A percentile compares a stretch with the other conserved stretches of the same genome.
These are phyloP conservation scores for Felis catus DNA, from an alignment of 2,113 vertebrate species.

Conservation along the genomic window DNA sequence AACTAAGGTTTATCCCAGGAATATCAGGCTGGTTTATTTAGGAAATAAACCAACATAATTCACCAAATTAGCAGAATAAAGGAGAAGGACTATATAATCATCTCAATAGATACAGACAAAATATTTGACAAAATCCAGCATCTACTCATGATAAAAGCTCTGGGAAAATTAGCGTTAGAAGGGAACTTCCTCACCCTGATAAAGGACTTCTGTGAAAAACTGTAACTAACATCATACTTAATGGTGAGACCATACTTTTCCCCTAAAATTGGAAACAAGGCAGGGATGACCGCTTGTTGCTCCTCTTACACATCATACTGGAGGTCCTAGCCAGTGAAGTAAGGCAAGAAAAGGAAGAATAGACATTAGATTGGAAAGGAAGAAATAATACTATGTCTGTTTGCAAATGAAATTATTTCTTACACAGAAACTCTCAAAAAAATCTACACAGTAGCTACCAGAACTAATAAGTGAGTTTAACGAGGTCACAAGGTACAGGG, in stretches of 20 bases:
- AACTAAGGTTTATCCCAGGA: background rate
- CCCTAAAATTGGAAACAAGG: background rate
- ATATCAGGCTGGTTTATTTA: background rate
- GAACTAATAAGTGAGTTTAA: background rate
- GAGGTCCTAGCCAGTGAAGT: background rate
- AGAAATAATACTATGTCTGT: background rate
- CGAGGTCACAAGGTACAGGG: background rate
- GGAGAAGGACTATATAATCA: background rate
- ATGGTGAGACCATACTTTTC: background rate
- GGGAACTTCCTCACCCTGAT: background rate
- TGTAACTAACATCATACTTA: background rate
- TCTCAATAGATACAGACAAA: background rate
- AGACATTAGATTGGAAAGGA: background rate
- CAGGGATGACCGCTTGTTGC: background rate
- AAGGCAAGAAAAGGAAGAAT: background rate
- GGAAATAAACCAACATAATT: background rate
- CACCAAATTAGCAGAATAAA: background rate
- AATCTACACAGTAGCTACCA: background rate
- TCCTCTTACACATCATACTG: background rate
- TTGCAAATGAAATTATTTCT: background rate
- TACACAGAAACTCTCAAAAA: background rate
- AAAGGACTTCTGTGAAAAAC: background rate
- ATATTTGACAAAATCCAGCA: background rate
- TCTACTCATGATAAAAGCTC: background rate
- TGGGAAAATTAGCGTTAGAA: background rate